Conservation (phyloP, 2,888 invertebrate genomes). For the Danaus chrysippus region DNA sequence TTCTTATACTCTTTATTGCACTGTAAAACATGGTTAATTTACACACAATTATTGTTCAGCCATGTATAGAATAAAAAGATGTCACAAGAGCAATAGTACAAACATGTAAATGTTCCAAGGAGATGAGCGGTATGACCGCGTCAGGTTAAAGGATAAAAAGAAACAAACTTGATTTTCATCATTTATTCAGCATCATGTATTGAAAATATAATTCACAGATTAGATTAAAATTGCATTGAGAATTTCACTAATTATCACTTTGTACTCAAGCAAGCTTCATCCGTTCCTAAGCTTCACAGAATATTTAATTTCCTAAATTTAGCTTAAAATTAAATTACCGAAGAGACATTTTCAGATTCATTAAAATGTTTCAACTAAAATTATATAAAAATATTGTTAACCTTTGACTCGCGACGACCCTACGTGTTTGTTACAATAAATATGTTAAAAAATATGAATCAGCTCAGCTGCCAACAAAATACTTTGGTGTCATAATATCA, state of each 20-base stretch:
- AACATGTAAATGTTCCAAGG: too few relatives aligned
- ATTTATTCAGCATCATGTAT: constrained; percentile 57
- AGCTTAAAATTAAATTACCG: constrained; percentile 9
- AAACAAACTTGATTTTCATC: constrained; percentile 27
- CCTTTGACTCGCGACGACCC: neutral
- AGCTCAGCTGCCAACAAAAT: constrained; percentile 35
- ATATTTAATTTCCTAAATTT: too few relatives aligned
- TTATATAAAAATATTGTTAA: constrained; percentile 4
- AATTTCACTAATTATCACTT: constrained; percentile 47
- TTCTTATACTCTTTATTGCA: too few relatives aligned
- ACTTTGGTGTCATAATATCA: constrained; percentile 23
- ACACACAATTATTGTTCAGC: too few relatives aligned
- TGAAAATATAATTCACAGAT: constrained; percentile 66
- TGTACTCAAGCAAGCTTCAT: constrained; percentile 59
- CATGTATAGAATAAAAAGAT: too few relatives aligned
- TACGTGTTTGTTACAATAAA: constrained; percentile 2
- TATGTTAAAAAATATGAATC: constrained; percentile 17
- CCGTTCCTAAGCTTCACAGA: constrained; percentile 20
- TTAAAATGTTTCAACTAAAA: constrained; percentile 1
- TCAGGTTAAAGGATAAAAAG: constrained; percentile 4
- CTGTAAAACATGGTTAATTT: too few relatives aligned
- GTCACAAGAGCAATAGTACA: too few relatives aligned
- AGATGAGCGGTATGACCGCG: neutral
- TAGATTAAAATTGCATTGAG: constrained; percentile 48
- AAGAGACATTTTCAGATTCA: constrained; percentile 13